Percentiles rank a stretch among this genome's conserved stretches.
Conservation (phyloP, 1,140 invertebrate species). For the Chrysopa pallens region DNA sequence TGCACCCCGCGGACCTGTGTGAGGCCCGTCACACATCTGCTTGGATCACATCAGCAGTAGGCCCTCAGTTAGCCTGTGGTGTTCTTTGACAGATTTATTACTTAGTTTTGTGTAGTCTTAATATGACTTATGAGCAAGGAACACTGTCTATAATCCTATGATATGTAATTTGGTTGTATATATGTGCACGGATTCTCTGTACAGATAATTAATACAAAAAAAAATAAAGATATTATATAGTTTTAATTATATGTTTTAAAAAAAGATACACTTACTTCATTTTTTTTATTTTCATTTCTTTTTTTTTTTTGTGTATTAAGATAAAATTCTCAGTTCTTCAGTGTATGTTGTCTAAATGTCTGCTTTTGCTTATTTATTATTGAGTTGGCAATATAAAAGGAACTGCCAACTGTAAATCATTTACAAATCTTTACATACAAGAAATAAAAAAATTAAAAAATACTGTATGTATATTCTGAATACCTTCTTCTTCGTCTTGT, state of each 20-base stretch:
- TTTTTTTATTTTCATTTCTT: too few relatives aligned
- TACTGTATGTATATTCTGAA: too few relatives aligned
- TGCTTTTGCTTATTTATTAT: not conserved
- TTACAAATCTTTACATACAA: not conserved
- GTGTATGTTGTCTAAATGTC: not conserved
- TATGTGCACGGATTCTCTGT: not conserved
- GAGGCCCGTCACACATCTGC: too few relatives aligned
- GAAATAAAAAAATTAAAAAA: too few relatives aligned
- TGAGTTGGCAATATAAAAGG: not conserved
- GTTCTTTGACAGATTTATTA: not conserved
- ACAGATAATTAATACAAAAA: not conserved
- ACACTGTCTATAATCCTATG: not conserved
- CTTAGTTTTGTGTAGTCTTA: not conserved
- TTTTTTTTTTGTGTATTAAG: too few relatives aligned
- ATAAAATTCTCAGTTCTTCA: too few relatives aligned
- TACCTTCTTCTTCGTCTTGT: too few relatives aligned
- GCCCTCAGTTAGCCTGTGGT: not conserved
- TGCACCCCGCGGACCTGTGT: too few relatives aligned
- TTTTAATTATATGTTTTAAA: too few relatives aligned
- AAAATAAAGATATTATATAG: too few relatives aligned
- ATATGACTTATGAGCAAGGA: not conserved
- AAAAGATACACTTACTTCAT: too few relatives aligned
- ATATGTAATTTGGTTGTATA: not conserved
- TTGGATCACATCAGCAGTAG: too few relatives aligned
- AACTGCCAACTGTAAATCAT: not conserved